Evolutionary conservation across 1,140 invertebrate species (phyloP).

Genomic region (Zaprionus camerounensis): DNA sequence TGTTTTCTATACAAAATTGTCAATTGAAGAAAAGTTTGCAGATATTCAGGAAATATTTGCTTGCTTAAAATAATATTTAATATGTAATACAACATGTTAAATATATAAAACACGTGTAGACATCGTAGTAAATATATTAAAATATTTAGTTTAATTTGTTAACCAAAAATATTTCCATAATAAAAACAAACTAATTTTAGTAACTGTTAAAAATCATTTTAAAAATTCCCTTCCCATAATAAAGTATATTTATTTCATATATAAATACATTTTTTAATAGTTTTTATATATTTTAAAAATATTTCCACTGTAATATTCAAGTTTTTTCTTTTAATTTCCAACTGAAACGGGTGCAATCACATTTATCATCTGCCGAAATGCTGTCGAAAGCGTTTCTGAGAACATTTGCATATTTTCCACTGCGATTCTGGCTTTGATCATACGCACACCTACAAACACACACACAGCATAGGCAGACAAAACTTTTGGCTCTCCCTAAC

Average conservation of each 20-base stretch:
- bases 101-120: no score
- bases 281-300: not conserved
- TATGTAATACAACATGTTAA: no score
- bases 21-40: not conserved
- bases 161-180: no score
- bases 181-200: not conserved
- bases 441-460: conserved; percentile 12
- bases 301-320: no score
- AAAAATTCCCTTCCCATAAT: not conserved
- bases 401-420: not conserved
- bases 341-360: not conserved
- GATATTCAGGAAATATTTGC: not conserved
- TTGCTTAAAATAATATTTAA: no score
- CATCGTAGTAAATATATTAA: no score
- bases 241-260: no score
- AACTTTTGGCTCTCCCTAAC: conserved; percentile 17
- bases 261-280: not conserved
- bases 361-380: not conserved
- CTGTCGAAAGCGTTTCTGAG: not conserved
- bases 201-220: not conserved
- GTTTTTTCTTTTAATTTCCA: no score
- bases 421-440: not conserved
- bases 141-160: no score
- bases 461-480: conserved; percentile 12
- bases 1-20: not conserved